Percentiles rank a stretch among this genome's conserved stretches.
Conservation (phyloP, 2,888 invertebrate species). For the Crioceris asparagi region DNA sequence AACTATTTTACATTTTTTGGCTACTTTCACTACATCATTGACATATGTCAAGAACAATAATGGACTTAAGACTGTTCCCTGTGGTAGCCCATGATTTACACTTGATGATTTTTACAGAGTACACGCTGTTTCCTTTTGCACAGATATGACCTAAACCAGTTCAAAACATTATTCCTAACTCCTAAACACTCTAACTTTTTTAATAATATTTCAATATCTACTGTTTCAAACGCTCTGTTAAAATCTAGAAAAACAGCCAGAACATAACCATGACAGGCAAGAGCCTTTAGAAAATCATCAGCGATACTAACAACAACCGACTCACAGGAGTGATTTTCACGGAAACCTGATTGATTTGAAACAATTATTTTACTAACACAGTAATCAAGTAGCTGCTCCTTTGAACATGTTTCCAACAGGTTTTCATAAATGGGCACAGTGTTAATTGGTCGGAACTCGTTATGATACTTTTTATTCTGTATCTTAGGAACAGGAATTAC, state of each 20-base stretch:
- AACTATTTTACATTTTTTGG: background rate
- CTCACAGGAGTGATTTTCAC: background rate
- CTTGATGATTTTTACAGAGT: background rate
- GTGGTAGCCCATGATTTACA: slow-evolving; percentile 1
- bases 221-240: too few relatives aligned
- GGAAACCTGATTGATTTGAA: slow-evolving; percentile 3
- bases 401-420: too few relatives aligned
- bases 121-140: background rate
- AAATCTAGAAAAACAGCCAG: slow-evolving; percentile 2
- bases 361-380: too few relatives aligned
- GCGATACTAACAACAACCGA: background rate
- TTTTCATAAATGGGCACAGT: too few relatives aligned
- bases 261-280: background rate
- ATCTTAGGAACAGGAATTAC: too few relatives aligned
- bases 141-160: slow-evolving; percentile 1
- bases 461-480: too few relatives aligned
- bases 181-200: too few relatives aligned
- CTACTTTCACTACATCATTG: background rate
- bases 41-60: slow-evolving; percentile 2
- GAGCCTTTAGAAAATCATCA: background rate
- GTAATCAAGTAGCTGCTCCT: too few relatives aligned
- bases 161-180: too few relatives aligned
- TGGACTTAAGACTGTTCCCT: slow-evolving; percentile 1
- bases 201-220: too few relatives aligned
- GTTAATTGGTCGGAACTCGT: too few relatives aligned